Conservation (phyloP, 2,113 vertebrate genomes). For the Todiramphus chloris region DNA sequence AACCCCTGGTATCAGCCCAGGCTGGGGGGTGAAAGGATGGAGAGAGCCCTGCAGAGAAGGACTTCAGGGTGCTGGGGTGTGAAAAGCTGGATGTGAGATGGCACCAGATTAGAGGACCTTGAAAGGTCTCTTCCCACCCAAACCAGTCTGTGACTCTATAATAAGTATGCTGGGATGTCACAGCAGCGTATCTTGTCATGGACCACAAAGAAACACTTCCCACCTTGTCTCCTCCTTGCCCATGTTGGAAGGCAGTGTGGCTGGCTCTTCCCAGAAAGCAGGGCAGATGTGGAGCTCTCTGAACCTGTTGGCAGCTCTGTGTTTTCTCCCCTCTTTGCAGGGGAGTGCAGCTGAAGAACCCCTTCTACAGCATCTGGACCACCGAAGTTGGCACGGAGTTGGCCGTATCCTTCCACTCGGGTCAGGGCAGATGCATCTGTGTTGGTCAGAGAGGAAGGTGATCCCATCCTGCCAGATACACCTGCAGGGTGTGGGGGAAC, state of each 20-base stretch:
- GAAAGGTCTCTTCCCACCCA: background rate
- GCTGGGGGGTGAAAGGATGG: too few relatives aligned
- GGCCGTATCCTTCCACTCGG: conserved; percentile 88
- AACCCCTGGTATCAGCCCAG: too few relatives aligned
- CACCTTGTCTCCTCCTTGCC: background rate
- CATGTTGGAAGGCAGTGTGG: fast-evolving
- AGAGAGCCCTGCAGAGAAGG: too few relatives aligned
- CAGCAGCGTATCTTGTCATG: fast-evolving
- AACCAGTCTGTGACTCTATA: background rate
- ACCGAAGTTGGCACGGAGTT: conserved; percentile 91
- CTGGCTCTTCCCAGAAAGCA: background rate
- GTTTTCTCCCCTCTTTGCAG: conserved; percentile 69
- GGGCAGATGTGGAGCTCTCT: background rate
- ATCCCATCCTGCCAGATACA: background rate
- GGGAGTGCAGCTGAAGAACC: conserved; percentile 96
- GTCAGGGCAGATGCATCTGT: fast-evolving
- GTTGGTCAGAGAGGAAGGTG: background rate
- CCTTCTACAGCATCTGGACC: conserved; percentile 99
- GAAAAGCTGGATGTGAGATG: too few relatives aligned
- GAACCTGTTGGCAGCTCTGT: background rate
- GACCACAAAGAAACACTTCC: background rate
- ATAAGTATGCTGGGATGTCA: background rate
- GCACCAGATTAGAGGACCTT: too few relatives aligned
- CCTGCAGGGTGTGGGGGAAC: background rate
- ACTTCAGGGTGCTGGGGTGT: too few relatives aligned